Percentiles rank a stretch among this genome's conserved stretches.
These are phyloP conservation scores for Fundulus diaphanus DNA, from an alignment of 2,797 vertebrate genomes.

Conservation along the genomic window DNA sequence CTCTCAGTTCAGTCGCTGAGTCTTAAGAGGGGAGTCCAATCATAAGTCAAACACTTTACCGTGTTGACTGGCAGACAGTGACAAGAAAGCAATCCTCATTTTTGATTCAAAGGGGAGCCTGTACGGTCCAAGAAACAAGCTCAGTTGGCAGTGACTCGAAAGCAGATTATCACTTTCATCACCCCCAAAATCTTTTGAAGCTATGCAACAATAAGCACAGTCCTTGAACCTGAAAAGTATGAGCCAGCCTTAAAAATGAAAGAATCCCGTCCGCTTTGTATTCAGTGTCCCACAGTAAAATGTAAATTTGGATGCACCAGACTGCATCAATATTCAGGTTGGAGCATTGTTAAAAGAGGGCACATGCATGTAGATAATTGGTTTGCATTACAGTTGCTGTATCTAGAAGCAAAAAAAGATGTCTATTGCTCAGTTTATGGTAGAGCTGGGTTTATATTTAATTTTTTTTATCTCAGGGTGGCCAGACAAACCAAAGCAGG, in stretches of 20 bases:
- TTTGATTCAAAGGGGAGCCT: constrained; percentile 55
- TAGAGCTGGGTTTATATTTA: constrained; percentile 46
- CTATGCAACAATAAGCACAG: constrained; percentile 65
- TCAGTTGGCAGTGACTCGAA: constrained; percentile 68
- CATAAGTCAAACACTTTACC: constrained; percentile 57
- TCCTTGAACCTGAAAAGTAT: constrained; percentile 68
- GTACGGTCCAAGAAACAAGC: constrained; percentile 60
- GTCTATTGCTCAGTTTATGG: constrained; percentile 45
- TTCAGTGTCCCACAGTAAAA: constrained; percentile 52
- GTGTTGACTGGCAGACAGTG: constrained; percentile 56
- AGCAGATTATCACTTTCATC: constrained; percentile 77
- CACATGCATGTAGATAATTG: constrained; percentile 71
- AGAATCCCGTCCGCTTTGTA: constrained; percentile 61
- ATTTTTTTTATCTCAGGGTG: constrained; percentile 72
- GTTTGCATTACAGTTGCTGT: constrained; percentile 60
- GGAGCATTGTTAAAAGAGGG: constrained; percentile 55
- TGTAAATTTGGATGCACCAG: constrained; percentile 55
- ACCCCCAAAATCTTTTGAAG: constrained; percentile 66
- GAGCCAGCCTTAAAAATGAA: constrained; percentile 46
- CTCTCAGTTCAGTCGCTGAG: constrained; percentile 27
- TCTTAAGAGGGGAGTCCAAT: constrained; percentile 42
- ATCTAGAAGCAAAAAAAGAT: constrained; percentile 63
- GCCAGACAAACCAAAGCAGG: constrained; percentile 61
- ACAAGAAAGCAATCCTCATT: constrained; percentile 52
- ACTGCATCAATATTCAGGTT: constrained; percentile 69